Percentiles rank a stretch among this genome's conserved stretches.
phyloP scores from a whole-genome alignment of 1,140 invertebrate genomes.

The Cotesia typhae region DNA sequence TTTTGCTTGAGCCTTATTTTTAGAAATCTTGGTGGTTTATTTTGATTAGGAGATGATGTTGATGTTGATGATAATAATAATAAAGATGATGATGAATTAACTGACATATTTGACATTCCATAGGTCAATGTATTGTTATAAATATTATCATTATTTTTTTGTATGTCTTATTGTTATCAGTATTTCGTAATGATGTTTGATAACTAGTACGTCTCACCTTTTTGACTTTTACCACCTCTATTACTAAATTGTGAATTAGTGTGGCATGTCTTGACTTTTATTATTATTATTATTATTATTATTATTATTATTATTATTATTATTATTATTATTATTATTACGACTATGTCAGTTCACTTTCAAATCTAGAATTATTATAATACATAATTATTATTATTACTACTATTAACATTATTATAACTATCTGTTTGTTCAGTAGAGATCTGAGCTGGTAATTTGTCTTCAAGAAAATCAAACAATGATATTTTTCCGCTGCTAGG shows the following conservation, averaged over 20 bases:
- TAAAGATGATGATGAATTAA: slow-evolving; percentile 5
- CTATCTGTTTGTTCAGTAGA: slow-evolving; percentile 48
- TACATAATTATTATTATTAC: slow-evolving; percentile 34
- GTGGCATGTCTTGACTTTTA: not conserved
- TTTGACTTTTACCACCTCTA: slow-evolving; percentile 42
- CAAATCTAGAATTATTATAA: slow-evolving; percentile 44
- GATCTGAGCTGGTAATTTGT: slow-evolving; percentile 75
- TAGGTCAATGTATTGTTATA: slow-evolving; percentile 31
- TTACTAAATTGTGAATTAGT: not conserved
- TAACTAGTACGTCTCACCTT: slow-evolving; percentile 47
- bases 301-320: slow-evolving; percentile 44
- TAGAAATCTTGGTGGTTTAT: slow-evolving; percentile 62
- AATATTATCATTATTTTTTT: slow-evolving; percentile 39
- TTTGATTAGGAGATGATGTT: slow-evolving; percentile 42
- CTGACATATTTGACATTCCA: slow-evolving; percentile 22
- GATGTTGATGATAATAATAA: too few relatives aligned
- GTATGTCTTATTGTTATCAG: slow-evolving; percentile 50
- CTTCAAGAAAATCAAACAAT: slow-evolving; percentile 87
- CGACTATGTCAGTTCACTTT: slow-evolving; percentile 50
- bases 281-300: slow-evolving; percentile 23
- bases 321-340: slow-evolving; percentile 42
- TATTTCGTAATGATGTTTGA: slow-evolving; percentile 55
- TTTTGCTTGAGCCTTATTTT: slow-evolving; percentile 37
- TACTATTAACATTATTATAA: slow-evolving; percentile 31
- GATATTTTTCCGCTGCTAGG: slow-evolving; percentile 83